A percentile compares a stretch with the other conserved stretches of the same genome.
Evolutionary conservation across 2,888 invertebrate genomes (phyloP).

Genomic region (Pinctada fucata): DNA sequence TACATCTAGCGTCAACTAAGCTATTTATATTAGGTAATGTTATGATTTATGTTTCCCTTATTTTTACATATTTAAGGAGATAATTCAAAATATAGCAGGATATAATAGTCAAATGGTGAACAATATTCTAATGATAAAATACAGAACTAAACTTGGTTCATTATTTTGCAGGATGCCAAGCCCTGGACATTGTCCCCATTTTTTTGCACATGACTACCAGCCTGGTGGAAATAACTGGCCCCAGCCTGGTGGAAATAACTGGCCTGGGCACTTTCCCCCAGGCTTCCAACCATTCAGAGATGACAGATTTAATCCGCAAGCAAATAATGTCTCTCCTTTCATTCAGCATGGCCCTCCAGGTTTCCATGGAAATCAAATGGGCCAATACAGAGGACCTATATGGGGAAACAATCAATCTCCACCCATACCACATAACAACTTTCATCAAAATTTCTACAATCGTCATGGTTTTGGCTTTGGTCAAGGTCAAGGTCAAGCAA

Average conservation of each 20-base stretch:
- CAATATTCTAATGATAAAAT: no score
- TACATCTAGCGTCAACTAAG: no score
- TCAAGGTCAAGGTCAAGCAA: not conserved
- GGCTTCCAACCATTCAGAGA: constrained; percentile 7
- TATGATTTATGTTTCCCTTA: no score
- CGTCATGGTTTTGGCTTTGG: not conserved
- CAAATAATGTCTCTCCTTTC: not conserved
- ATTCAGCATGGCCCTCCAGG: not conserved
- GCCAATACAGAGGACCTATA: constrained; percentile 3
- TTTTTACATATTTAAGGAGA: no score
- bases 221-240: not conserved
- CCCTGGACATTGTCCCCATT: constrained; percentile 13
- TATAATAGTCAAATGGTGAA: no score
- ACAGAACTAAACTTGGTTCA: no score
- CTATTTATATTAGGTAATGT: no score
- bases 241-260: not conserved
- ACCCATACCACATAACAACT: constrained; percentile 4
- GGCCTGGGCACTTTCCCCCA: constrained; percentile 4
- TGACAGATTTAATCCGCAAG: constrained; percentile 1
- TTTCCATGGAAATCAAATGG: constrained; percentile 13
- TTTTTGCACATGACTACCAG: constrained; percentile 10
- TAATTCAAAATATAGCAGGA: no score
- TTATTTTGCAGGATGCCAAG: constrained; percentile 8
- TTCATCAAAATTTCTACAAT: constrained; percentile 11
- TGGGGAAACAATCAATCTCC: constrained; percentile 23